Base-by-base conservation (phyloP, 2,888 invertebrate genomes). In the Parnassius glacialis region DNA sequence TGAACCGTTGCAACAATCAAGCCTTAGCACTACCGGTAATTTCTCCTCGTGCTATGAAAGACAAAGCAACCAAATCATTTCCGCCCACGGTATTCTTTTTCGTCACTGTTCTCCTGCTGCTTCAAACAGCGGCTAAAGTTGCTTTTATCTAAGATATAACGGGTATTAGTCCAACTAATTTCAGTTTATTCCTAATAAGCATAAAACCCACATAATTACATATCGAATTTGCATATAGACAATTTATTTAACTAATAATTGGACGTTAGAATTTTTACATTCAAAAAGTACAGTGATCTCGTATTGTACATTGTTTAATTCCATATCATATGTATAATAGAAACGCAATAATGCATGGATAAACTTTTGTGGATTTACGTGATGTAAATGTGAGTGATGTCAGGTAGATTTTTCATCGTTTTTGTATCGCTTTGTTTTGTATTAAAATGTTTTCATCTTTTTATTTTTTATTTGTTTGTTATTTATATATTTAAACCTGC, bases 71-170 rank as follows among this genome's bases (percentile, higher is more conserved):
- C 7, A 84, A 83, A 66, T 52, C 74, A 0, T 66, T 83, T 54
- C 83, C 81, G 1, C 81, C 83, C 0, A 81, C 82, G 0, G 81
- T 89, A 1, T 63, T 90, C 9, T 88, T 86, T 75, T 90, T 90
- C 66, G 83, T 90, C 55, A 86, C 89, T 11, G 77, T 90, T 0
- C 73, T 90, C 0, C 70, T 91, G 12, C 75, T 89, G 0, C 75
- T 91, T 2, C 90, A 91, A 66, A 90, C 89, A 0, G 90, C 88
- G 0, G 85, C 81, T 44, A 88, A 86, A 70, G 90, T 90, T 3
- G 74, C 84, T 16, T 74, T 86, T 58, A 82, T 85, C 52, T 87
- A 77, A 72, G 43, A 11, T 1, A n/a, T 34, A 10, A 48, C 11
- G 34, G 34, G 10, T 13, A 2, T 9, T 48, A 48, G 34, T 45